Conservation (phyloP, 2,888 invertebrate species). For the Drosophila trichaetosa region DNA sequence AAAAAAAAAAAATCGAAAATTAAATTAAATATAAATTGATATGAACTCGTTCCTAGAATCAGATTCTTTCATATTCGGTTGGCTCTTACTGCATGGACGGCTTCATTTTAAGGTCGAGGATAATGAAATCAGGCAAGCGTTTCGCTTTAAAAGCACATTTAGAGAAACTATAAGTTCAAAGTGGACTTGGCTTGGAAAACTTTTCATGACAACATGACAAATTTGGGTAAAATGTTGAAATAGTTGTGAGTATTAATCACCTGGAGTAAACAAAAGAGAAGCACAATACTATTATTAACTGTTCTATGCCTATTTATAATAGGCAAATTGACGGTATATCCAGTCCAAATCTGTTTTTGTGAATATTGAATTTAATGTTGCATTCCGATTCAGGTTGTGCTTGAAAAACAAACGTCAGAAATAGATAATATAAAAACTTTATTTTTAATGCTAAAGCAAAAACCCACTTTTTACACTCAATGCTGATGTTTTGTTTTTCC, state of each 20-base stretch:
- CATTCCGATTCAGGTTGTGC: background rate
- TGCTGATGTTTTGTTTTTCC: background rate
- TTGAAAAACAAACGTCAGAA: background rate
- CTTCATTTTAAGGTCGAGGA: constrained; percentile 28
- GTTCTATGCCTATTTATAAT: background rate
- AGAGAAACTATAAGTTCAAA: background rate
- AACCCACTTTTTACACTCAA: background rate
- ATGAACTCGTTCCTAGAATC: constrained; percentile 26
- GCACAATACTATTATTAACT: background rate
- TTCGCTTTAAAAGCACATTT: background rate
- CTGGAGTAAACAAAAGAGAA: background rate
- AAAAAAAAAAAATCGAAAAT: constrained; percentile 17
- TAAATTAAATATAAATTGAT: constrained; percentile 52
- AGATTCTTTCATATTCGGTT: background rate
- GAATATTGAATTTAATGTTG: background rate
- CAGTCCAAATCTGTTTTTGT: background rate
- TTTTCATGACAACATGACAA: background rate
- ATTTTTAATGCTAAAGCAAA: background rate
- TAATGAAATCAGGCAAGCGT: constrained; percentile 6
- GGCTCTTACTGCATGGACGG: constrained; percentile 10
- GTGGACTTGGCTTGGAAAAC: background rate
- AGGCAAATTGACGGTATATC: background rate
- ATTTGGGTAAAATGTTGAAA: background rate
- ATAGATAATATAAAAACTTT: background rate
- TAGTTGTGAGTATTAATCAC: background rate